These are phyloP conservation scores for Lutjanus argentimaculatus DNA, from an alignment of 2,797 vertebrate genomes.

Conservation along the genomic window DNA sequence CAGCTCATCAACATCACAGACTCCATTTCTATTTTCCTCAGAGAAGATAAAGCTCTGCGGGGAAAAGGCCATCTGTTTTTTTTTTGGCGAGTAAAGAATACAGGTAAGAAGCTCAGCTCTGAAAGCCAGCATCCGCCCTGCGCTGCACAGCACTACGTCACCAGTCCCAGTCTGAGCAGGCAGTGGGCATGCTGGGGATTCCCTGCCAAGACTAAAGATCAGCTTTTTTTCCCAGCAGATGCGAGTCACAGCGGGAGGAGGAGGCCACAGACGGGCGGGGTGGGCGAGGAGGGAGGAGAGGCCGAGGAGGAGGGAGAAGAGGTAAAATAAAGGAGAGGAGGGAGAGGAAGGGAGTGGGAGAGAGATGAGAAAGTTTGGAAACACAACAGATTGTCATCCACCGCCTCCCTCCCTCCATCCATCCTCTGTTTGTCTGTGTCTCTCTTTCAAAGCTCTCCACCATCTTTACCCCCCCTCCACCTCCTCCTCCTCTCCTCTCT, in stretches of 20 bases:
- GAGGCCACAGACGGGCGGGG: not conserved
- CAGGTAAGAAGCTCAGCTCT: not conserved
- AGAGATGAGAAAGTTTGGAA: slow-evolving; percentile 34
- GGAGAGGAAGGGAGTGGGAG: not conserved
- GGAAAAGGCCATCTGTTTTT: not conserved
- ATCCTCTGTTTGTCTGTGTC: slow-evolving; percentile 14
- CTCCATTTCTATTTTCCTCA: not conserved
- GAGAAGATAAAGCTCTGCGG: not conserved
- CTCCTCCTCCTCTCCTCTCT: not conserved
- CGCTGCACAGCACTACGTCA: not conserved
- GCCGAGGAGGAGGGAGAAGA: not conserved
- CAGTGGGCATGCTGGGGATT: slow-evolving; percentile 42
- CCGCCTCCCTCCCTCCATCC: slow-evolving; percentile 6
- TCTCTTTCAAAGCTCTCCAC: slow-evolving; percentile 13
- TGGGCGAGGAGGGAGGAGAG: not conserved
- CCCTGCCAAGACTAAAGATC: slow-evolving; percentile 60
- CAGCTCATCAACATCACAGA: not conserved
- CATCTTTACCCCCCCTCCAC: not conserved
- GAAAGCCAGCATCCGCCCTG: not conserved
- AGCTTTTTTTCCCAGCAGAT: slow-evolving; percentile 41
- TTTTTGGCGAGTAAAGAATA: not conserved
- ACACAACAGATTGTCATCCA: slow-evolving; percentile 36
- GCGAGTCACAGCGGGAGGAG: slow-evolving; percentile 51
- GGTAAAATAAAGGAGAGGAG: not conserved
- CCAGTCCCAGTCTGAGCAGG: slow-evolving; percentile 1